Base-by-base conservation (phyloP, 1,140 invertebrate species). In the Medauroidea extradentata region DNA sequence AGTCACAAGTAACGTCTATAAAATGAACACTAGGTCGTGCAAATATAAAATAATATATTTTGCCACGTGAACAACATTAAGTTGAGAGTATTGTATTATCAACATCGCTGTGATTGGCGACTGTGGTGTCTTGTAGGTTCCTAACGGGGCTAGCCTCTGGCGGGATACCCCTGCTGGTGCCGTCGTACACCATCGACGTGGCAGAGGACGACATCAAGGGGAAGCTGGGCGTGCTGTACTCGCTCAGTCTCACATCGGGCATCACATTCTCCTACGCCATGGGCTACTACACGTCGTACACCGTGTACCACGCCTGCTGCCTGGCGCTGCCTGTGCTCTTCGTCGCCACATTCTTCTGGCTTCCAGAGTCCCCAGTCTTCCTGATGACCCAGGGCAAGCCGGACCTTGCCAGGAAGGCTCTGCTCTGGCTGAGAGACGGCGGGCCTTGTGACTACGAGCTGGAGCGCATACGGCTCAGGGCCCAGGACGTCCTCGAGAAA, bases 231-330 rank as follows among this genome's bases (percentile, higher is more conserved):
- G 82, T 83, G 23, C 83, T 85, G 63, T 85, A 85, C 53, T 86
- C 89, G 63, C 76, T 89, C 2, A 81, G 83, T 50, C 80, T 88
- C 16, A 80, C 82, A 3, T 72, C 83, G 25, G 87, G 87, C 16
- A 80, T 88, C 18, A 71, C 88, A 3, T 77, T 56, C 34, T 18
- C 21, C 2, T 79, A 78, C 63, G 62, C 63, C 21, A 43, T 75
- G 7, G 79, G 55, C 11, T 19, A 46, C 16, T 39, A 41, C 8
- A 39, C 16, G 2, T 21, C 52, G 21, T 48, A 39, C 14, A n/a
- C 23, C 27, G 9, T 25, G 41, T 62, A 79, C 27, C 71, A 77
- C 1, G 23, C 74, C 1, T 50, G 72, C 34, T 74, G 71, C 25
- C 68, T 68, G 4, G 16, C 75, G 5, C 61, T 78, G n/a, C 73